Evolutionary conservation across 2,888 invertebrate species (phyloP).

Genomic region (Lasioglossum figueresi): DNA sequence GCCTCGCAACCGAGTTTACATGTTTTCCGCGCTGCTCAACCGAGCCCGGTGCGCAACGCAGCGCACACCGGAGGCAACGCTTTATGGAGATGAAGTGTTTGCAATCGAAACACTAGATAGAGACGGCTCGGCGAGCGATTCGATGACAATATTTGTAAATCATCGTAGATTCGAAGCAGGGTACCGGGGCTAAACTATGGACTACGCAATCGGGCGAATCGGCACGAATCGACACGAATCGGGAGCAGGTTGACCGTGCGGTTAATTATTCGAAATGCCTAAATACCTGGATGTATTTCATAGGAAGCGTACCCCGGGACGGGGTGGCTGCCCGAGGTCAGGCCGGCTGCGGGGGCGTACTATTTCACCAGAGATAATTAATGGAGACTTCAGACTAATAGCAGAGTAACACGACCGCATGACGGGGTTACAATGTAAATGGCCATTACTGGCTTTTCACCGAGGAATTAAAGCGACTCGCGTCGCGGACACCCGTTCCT

Average conservation of each 20-base stretch:
- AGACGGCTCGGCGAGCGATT: conserved; percentile 14
- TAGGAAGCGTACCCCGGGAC: conserved; percentile 56
- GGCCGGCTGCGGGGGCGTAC: conserved; percentile 58
- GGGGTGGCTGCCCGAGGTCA: conserved; percentile 50
- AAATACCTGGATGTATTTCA: conserved; percentile 77
- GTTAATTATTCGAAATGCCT: conserved; percentile 78
- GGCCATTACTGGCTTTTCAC: conserved; percentile 60
- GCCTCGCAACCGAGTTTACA: neutral
- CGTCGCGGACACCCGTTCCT: conserved; percentile 14
- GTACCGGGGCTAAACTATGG: conserved; percentile 9
- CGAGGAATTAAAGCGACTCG: conserved; percentile 54
- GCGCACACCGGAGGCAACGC: neutral
- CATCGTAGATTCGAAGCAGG: conserved; percentile 11
- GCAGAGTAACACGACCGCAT: conserved; percentile 67
- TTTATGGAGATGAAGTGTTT: conserved; percentile 21
- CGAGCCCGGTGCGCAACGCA: neutral
- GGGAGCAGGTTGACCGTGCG: conserved; percentile 39
- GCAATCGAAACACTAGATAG: neutral
- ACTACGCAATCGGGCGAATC: conserved; percentile 33
- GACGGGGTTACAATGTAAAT: conserved; percentile 62
- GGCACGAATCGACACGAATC: conserved; percentile 31
- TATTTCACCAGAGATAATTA: conserved; percentile 74
- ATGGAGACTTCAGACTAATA: conserved; percentile 73
- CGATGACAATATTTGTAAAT: conserved; percentile 39
- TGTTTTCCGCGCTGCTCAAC: neutral